Evolutionary conservation across 2,113 vertebrate species (phyloP).

Genomic region (Polyodon spathula): DNA sequence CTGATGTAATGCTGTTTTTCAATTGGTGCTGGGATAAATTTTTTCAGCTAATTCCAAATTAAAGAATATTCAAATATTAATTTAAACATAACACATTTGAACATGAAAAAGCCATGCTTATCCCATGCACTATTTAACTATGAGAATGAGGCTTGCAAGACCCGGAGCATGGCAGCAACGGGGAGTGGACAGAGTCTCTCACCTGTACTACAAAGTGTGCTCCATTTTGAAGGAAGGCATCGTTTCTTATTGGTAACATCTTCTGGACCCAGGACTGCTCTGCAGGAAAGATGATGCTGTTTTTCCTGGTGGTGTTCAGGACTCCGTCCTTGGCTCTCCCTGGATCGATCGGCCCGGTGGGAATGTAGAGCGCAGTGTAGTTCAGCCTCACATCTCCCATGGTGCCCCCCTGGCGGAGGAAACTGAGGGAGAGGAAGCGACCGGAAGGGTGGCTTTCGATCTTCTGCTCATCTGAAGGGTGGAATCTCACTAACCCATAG

Average conservation of each 20-base stretch:
- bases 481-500: slow-evolving; percentile 77
- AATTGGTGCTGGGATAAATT: too few species aligned
- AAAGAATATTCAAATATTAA: too few species aligned
- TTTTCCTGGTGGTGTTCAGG: slow-evolving; percentile 64
- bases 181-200: slow-evolving; percentile 15
- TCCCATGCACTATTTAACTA: too few species aligned
- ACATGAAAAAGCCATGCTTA: too few species aligned
- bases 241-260: slow-evolving; percentile 79
- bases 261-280: slow-evolving; percentile 45
- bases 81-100: too few species aligned
- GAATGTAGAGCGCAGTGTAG: slow-evolving; percentile 76
- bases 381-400: slow-evolving; percentile 68
- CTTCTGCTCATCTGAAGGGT: slow-evolving; percentile 69
- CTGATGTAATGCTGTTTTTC: too few species aligned
- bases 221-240: slow-evolving; percentile 91
- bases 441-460: slow-evolving; percentile 79
- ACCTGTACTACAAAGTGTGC: slow-evolving; percentile 89
- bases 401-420: slow-evolving; percentile 67
- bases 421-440: slow-evolving; percentile 76
- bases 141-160: background rate
- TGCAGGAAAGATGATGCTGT: slow-evolving; percentile 57
- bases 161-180: background rate
- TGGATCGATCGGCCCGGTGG: slow-evolving; percentile 70
- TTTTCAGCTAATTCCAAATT: too few species aligned
- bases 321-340: slow-evolving; percentile 61